Conservation (phyloP, 2,113 vertebrate species). For the Oryzias celebensis region DNA sequence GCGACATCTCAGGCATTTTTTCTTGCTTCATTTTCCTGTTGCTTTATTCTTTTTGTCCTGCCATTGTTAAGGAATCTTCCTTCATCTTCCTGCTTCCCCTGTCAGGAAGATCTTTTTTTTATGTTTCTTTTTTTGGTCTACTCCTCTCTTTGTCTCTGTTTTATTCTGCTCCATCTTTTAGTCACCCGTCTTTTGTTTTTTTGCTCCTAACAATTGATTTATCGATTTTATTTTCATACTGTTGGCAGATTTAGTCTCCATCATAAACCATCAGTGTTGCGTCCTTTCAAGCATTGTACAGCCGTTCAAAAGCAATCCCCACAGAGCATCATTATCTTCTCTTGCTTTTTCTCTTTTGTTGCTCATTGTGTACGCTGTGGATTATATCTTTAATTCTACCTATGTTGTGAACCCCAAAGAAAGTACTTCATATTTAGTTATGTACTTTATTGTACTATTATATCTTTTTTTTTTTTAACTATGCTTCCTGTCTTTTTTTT, state of each 20-base stretch:
- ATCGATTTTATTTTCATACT: constrained; percentile 72
- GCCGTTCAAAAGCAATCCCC: constrained; percentile 58
- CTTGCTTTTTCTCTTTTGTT: constrained; percentile 41
- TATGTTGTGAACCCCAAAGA: constrained; percentile 1
- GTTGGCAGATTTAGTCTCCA: constrained; percentile 46
- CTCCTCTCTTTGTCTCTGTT: constrained; percentile 38
- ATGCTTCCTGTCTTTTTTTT: no score
- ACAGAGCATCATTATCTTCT: constrained; percentile 49
- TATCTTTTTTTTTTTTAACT: no score
- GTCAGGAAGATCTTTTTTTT: constrained; percentile 22
- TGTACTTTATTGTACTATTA: no score
- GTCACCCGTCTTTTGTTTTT: constrained; percentile 11
- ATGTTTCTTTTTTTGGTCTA: constrained; percentile 1
- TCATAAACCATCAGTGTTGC: constrained; percentile 59
- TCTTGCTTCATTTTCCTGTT: constrained; percentile 31
- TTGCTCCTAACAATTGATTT: constrained; percentile 42
- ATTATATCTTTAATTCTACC: constrained; percentile 44
- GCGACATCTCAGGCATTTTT: not conserved
- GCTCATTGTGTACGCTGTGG: constrained; percentile 25
- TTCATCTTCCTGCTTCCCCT: constrained; percentile 41
- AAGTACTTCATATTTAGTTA: no score
- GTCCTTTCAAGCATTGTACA: constrained; percentile 50
- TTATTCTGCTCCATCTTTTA: constrained; percentile 25
- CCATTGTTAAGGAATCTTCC: constrained; percentile 41
- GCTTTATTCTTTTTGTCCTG: constrained; percentile 13